Percentiles rank a stretch among this genome's conserved stretches.
phyloP scores from a whole-genome alignment of 2,888 invertebrate genomes.

The Lathronympha strigana region DNA sequence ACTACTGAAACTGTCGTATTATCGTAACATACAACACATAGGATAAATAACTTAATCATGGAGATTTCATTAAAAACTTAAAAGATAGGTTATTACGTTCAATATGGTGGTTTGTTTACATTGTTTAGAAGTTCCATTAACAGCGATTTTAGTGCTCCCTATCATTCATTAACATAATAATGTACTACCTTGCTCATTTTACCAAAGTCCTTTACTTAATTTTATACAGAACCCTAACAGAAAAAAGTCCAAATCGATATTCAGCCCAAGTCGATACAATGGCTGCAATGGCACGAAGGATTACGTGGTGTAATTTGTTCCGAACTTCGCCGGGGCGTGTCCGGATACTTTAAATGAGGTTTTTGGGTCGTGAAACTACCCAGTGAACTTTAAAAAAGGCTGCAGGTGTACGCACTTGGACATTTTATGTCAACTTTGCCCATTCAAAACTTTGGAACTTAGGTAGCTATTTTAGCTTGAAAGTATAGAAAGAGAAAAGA shows the following conservation, averaged over 20 bases:
- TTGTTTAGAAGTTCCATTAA: too few relatives aligned
- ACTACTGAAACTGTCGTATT: too few relatives aligned
- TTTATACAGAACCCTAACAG: constrained; percentile 55
- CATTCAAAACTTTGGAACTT: background rate
- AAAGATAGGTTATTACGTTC: too few relatives aligned
- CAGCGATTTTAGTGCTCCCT: too few relatives aligned
- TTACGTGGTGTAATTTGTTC: constrained; percentile 40
- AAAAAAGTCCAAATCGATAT: constrained; percentile 63
- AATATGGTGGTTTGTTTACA: too few relatives aligned
- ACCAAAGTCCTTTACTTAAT: too few relatives aligned
- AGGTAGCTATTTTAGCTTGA: background rate
- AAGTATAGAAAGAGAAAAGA: background rate
- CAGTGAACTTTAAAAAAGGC: constrained; percentile 10
- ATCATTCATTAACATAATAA: too few relatives aligned
- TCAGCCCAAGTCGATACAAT: constrained; percentile 60
- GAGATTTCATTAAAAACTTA: too few relatives aligned
- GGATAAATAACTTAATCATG: too few relatives aligned
- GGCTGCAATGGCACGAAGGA: constrained; percentile 40
- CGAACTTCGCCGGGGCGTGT: constrained; percentile 29
- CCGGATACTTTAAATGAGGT: constrained; percentile 35
- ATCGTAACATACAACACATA: too few relatives aligned
- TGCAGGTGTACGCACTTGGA: constrained; percentile 14
- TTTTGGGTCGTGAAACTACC: constrained; percentile 35
- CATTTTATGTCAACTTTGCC: constrained; percentile 4
- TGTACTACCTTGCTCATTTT: too few relatives aligned